Percentiles rank a stretch among this genome's conserved stretches.
These are phyloP conservation scores for Agrilus cyanescens DNA, from an alignment of 2,888 invertebrate species.

Conservation along the genomic window DNA sequence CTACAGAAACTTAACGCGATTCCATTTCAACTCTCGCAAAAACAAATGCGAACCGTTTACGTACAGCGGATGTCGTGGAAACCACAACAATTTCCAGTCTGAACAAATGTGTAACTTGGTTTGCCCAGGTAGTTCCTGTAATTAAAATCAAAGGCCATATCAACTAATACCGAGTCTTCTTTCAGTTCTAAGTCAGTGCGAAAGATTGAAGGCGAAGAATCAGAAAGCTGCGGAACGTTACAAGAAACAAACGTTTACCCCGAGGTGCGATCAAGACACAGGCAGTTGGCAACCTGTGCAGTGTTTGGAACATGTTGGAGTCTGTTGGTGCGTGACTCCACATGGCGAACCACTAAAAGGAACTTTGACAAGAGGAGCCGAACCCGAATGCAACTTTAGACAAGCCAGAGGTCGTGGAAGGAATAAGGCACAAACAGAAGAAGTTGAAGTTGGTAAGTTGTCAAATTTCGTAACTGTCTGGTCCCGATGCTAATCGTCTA, in stretches of 20 bases:
- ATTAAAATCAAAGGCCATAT: neutral
- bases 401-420: slow-evolving; percentile 53
- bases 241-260: slow-evolving; percentile 65
- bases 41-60: slow-evolving; percentile 65
- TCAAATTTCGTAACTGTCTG: neutral
- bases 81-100: slow-evolving; percentile 75
- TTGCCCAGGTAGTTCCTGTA: slow-evolving; percentile 53
- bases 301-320: slow-evolving; percentile 63
- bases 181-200: slow-evolving; percentile 66
- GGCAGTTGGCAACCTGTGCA: slow-evolving; percentile 76
- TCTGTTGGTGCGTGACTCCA: slow-evolving; percentile 80
- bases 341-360: slow-evolving; percentile 73
- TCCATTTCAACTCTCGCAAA: slow-evolving; percentile 64
- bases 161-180: slow-evolving; percentile 4
- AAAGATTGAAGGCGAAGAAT: slow-evolving; percentile 68
- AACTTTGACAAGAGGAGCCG: slow-evolving; percentile 60
- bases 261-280: slow-evolving; percentile 56
- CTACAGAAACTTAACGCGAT: slow-evolving; percentile 43
- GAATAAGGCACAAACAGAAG: slow-evolving; percentile 18
- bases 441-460: slow-evolving; percentile 43
- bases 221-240: slow-evolving; percentile 57
- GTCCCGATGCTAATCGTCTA: neutral
- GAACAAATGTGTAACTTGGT: slow-evolving; percentile 67
- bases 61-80: slow-evolving; percentile 64
- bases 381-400: slow-evolving; percentile 68